A percentile compares a stretch with the other conserved stretches of the same genome.
Evolutionary conservation across 2,888 invertebrate genomes (phyloP).

Genomic region (Cataglyphis livida): DNA sequence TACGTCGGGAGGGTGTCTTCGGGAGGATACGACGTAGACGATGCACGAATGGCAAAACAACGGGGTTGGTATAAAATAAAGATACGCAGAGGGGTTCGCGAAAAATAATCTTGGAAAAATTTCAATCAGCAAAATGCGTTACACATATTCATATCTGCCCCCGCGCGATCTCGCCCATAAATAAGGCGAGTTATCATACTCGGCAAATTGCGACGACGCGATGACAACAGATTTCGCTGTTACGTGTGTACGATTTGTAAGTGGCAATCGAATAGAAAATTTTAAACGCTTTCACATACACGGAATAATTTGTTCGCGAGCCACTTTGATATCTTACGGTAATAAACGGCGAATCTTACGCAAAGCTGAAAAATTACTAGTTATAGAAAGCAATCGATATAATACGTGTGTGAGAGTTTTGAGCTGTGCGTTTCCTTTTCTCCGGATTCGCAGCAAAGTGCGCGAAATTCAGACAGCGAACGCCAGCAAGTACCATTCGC

Average conservation of each 20-base stretch:
- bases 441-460: slow-evolving; percentile 55
- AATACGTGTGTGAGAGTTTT: background rate
- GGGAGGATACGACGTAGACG: slow-evolving; percentile 64
- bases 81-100: slow-evolving; percentile 42
- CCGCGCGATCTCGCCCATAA: slow-evolving; percentile 59
- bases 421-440: slow-evolving; percentile 47
- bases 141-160: slow-evolving; percentile 82
- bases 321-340: too few species aligned
- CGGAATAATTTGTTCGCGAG: background rate
- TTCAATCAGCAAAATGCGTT: slow-evolving; percentile 85
- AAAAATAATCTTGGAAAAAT: slow-evolving; percentile 83
- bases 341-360: background rate
- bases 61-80: slow-evolving; percentile 17
- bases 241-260: slow-evolving; percentile 2
- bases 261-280: background rate
- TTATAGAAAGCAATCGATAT: slow-evolving; percentile 9
- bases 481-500: slow-evolving; percentile 63
- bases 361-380: background rate
- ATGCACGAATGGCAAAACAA: slow-evolving; percentile 55
- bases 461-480: slow-evolving; percentile 63
- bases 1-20: slow-evolving; percentile 41
- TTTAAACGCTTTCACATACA: background rate
- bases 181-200: slow-evolving; percentile 67
- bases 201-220: slow-evolving; percentile 35
- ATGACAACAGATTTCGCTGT: slow-evolving; percentile 6